A percentile compares a stretch with the other conserved stretches of the same genome.
Evolutionary conservation across 2,797 vertebrate genomes (phyloP).

Genomic region (Glossophaga mutica): DNA sequence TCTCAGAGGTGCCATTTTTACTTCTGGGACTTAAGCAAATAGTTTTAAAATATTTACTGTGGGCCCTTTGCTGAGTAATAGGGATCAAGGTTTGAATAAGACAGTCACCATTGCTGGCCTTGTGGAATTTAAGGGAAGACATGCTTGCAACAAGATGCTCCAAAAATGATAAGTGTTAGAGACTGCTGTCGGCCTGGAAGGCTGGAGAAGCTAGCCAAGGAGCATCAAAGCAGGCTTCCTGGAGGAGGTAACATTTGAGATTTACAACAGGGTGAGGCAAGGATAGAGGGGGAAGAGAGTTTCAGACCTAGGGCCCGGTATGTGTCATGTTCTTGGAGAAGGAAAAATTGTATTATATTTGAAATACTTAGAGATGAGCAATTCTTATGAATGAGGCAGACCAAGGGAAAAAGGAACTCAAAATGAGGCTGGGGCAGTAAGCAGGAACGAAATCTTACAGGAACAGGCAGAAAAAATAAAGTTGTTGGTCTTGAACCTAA

Average conservation of each 20-base stretch:
- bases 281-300: not conserved
- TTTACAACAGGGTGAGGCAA: not conserved
- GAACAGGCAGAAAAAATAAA: not conserved
- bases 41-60: not conserved
- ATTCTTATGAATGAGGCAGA: not conserved
- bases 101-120: not conserved
- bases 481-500: not conserved
- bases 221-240: not conserved
- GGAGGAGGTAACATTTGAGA: not conserved
- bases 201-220: not conserved
- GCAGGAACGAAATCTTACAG: not conserved
- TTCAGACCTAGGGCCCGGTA: not conserved
- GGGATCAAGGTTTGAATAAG: not conserved
- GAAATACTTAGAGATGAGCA: not conserved
- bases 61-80: not conserved
- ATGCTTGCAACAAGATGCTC: not conserved
- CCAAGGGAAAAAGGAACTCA: not conserved
- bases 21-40: not conserved
- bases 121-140: not conserved
- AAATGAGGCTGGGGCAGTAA: not conserved
- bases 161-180: not conserved
- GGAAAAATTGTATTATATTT: not conserved
- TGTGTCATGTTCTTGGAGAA: not conserved
- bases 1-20: not conserved
- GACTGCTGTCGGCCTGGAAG: not conserved